Evolutionary conservation across 2,888 invertebrate species (phyloP).

Genomic region (Saturnia pavonia): DNA sequence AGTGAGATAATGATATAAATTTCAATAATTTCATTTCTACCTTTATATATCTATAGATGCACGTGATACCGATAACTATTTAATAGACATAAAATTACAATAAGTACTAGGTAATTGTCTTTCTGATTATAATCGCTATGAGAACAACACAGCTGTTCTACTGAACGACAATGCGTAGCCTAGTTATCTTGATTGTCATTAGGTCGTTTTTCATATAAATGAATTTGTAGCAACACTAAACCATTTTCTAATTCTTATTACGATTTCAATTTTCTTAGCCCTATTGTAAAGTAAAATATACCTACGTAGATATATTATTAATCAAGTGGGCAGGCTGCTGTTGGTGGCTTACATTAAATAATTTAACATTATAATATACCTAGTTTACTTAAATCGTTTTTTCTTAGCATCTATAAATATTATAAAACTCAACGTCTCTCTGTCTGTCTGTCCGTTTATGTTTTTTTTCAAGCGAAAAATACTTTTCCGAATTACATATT

Average conservation of each 20-base stretch:
- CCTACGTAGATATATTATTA: neutral
- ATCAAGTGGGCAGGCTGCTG: too few species aligned
- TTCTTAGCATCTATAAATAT: too few species aligned
- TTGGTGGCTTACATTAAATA: too few species aligned
- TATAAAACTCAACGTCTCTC: too few species aligned
- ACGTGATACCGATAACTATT: constrained; percentile 27
- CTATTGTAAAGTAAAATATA: neutral
- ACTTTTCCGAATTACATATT: too few species aligned
- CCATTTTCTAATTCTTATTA: neutral
- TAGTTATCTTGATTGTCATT: constrained; percentile 6
- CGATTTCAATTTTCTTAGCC: neutral
- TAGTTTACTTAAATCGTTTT: too few species aligned
- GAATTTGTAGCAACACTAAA: neutral
- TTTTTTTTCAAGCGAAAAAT: too few species aligned
- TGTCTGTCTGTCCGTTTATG: too few species aligned
- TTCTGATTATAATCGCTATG: constrained; percentile 49
- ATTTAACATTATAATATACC: too few species aligned
- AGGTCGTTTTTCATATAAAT: neutral
- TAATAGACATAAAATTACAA: constrained; percentile 26
- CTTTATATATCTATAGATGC: constrained; percentile 29
- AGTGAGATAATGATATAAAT: constrained; percentile 24
- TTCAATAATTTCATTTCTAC: constrained; percentile 7
- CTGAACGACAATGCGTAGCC: constrained; percentile 7
- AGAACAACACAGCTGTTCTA: constrained; percentile 50
- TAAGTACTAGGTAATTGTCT: constrained; percentile 29